Conservation (phyloP, 2,797 vertebrate genomes). For the Dallia pectoralis region DNA sequence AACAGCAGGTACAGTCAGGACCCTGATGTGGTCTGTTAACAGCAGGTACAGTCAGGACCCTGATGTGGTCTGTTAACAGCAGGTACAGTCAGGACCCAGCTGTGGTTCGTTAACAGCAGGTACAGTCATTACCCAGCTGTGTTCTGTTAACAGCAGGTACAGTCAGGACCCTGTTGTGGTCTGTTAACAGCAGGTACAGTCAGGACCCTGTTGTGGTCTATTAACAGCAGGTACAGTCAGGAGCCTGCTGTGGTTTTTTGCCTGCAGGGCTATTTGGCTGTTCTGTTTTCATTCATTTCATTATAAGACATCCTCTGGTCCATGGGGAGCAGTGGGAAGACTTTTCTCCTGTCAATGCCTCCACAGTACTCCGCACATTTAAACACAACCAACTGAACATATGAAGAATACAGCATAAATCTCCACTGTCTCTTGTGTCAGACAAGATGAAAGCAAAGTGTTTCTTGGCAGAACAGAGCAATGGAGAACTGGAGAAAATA, state of each 20-base stretch:
- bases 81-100: not conserved
- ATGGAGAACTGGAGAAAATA: conserved; percentile 41
- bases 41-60: not conserved
- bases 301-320: not conserved
- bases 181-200: not conserved
- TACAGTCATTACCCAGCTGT: not conserved
- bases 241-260: no score
- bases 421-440: conserved; percentile 15
- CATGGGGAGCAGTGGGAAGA: not conserved
- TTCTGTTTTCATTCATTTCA: not conserved
- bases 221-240: not conserved
- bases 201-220: not conserved
- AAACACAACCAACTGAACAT: not conserved
- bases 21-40: no score
- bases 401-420: not conserved
- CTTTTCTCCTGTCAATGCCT: conserved; percentile 41
- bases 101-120: not conserved
- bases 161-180: not conserved
- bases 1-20: not conserved
- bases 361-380: conserved; percentile 36
- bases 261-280: not conserved
- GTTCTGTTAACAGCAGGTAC: not conserved
- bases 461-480: conserved; percentile 37
- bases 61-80: not conserved
- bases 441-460: conserved; percentile 36